Evolutionary conservation across 1,140 invertebrate genomes (phyloP).

Genomic region (Berghia stephanieae): DNA sequence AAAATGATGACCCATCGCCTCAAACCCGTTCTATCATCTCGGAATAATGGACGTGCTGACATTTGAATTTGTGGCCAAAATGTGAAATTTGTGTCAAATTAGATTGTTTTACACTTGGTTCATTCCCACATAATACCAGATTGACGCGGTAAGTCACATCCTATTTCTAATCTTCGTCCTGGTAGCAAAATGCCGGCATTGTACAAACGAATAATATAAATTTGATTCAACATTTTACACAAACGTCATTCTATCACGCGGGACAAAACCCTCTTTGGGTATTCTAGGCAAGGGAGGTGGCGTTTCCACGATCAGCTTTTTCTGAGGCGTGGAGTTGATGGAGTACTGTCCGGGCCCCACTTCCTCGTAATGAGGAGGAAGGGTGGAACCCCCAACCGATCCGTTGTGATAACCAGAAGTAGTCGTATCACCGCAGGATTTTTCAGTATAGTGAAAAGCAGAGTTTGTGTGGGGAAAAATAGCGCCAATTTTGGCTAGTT

Average conservation of each 20-base stretch:
- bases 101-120: too few relatives aligned
- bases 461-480: conserved; percentile 19
- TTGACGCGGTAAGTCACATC: too few relatives aligned
- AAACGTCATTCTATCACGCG: neutral
- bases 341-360: conserved; percentile 31
- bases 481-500: conserved; percentile 9
- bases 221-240: too few relatives aligned
- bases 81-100: too few relatives aligned
- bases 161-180: too few relatives aligned
- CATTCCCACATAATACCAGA: too few relatives aligned
- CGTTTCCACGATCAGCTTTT: neutral
- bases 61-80: too few relatives aligned
- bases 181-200: too few relatives aligned
- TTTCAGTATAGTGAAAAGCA: conserved; percentile 27
- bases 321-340: conserved; percentile 14
- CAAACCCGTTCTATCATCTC: too few relatives aligned
- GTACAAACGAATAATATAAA: too few relatives aligned
- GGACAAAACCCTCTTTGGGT: conserved; percentile 34
- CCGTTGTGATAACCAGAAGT: conserved; percentile 35
- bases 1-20: too few relatives aligned
- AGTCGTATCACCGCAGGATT: conserved; percentile 18
- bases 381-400: conserved; percentile 24
- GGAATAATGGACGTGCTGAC: too few relatives aligned
- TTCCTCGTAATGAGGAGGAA: conserved; percentile 40
- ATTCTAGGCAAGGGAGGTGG: conserved; percentile 35